A percentile compares a stretch with the other conserved stretches of the same genome.
Conservation (phyloP, 1,140 invertebrate genomes). For the Uloborus diversus region DNA sequence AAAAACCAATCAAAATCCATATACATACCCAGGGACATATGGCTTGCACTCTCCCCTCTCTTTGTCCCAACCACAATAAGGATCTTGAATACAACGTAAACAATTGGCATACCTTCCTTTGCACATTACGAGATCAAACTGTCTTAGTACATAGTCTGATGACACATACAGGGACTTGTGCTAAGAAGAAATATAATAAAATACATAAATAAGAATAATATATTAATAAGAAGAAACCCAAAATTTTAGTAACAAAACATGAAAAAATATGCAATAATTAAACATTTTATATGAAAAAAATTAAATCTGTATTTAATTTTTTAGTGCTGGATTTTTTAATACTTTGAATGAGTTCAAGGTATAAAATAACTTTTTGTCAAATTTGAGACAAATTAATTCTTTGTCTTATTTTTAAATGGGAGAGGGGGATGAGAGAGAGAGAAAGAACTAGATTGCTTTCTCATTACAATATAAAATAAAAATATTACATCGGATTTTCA, state of each 20-base stretch:
- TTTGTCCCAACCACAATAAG: conserved; percentile 91
- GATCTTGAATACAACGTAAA: conserved; percentile 85
- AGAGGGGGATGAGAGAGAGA: too few species aligned
- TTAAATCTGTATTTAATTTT: too few species aligned
- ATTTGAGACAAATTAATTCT: too few species aligned
- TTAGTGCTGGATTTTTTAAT: too few species aligned
- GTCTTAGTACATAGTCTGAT: conserved; percentile 82
- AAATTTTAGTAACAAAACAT: not conserved
- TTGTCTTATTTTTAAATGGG: too few species aligned
- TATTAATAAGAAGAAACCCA: not conserved
- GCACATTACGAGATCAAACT: conserved; percentile 86
- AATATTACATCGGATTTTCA: too few species aligned
- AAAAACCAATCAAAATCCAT: too few species aligned
- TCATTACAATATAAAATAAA: too few species aligned
- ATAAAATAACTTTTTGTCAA: too few species aligned
- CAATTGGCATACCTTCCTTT: conserved; percentile 86
- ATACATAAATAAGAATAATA: not conserved
- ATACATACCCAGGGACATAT: conserved; percentile 76
- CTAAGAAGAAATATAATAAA: conserved; percentile 59
- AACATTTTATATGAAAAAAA: too few species aligned
- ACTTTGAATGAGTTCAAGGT: too few species aligned
- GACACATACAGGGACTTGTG: conserved; percentile 88
- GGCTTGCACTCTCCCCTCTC: conserved; percentile 82
- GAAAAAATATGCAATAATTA: not conserved
- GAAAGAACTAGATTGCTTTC: too few species aligned